Base-by-base conservation (phyloP, 2,797 vertebrate genomes). In the Mus minutoides region DNA sequence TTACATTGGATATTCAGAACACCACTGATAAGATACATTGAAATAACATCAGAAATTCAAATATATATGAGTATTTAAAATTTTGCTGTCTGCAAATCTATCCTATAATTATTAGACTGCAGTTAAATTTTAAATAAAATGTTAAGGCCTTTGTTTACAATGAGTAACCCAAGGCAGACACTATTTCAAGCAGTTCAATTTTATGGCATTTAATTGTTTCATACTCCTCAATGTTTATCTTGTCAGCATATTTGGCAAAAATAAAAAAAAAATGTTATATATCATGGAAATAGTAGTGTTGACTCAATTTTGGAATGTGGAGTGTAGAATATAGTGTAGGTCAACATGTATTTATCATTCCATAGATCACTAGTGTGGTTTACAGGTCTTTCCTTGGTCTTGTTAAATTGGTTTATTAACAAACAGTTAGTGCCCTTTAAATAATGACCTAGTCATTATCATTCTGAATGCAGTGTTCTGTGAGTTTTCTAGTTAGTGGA, bases 41-140 rank as follows among this genome's bases (percentile, higher is more conserved):
- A 96, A 82, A 34, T 29, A 96, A 46, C 6, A 94, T 93, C 56
- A 89, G 14, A 75, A 92, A 91, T 97, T 78, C 52, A 95, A 96
- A 97, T 90, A 52, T 94, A 94, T 46, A 64, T 69, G 93, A 94
- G 96, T 96, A 93, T 67, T 80, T 86, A 46, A 93, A 88, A 88
- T 91, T 90, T 60, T 86, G 88, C 94, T 91, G 71, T 64, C 79
- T 84, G 93, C 64, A 95, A 97, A 93, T 24, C 29, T 92, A 95
- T 93, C 11, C 0, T 73, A 91, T 96, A 92, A 58, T 97, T 64
- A 94, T 91, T 96, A 56, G 31, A 56, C 58, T 77, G 29, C 26
- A 96, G 75, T 49, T 90, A 96, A 46, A 5, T 86, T 96, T 96
- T 52, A 78, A 87, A 96, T 75, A 95, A 92, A 96, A 91, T 90